Conservation (phyloP, 2,888 invertebrate genomes). For the Chrysolina oricalcia region DNA sequence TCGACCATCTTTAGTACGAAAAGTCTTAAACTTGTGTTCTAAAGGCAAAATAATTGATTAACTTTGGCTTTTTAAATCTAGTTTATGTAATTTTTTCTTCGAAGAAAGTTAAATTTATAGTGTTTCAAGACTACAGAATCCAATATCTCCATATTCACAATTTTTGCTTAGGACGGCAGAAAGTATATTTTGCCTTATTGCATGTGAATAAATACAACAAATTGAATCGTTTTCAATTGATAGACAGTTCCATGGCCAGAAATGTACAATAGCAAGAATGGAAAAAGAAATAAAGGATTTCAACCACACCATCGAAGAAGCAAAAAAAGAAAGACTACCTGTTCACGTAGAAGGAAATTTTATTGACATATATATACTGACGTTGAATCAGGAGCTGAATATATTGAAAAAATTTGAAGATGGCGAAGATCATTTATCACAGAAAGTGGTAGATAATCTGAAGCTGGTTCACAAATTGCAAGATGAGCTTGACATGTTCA, state of each 20-base stretch:
- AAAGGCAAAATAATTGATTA: too few species aligned
- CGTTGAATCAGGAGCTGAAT: conserved; percentile 82
- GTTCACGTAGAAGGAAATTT: conserved; percentile 77
- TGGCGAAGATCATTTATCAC: conserved; percentile 78
- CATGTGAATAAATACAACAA: background rate
- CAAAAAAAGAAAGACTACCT: conserved; percentile 76
- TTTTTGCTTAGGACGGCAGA: too few species aligned
- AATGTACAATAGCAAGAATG: conserved; percentile 77
- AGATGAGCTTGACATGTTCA: conserved; percentile 73
- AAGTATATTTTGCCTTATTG: background rate
- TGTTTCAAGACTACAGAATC: too few species aligned
- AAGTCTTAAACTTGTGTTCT: too few species aligned
- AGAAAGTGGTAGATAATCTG: conserved; percentile 65
- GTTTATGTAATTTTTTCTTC: too few species aligned
- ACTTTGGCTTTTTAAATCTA: too few species aligned
- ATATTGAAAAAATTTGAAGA: conserved; percentile 83
- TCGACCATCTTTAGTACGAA: too few species aligned
- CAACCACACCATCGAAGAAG: conserved; percentile 77
- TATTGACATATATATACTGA: conserved; percentile 78
- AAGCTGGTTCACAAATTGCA: conserved; percentile 72
- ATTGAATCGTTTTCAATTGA: conserved; percentile 20
- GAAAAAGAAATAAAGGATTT: conserved; percentile 77
- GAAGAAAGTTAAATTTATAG: too few species aligned
- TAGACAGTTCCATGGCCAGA: conserved; percentile 79
- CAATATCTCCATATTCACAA: too few species aligned